phyloP scores from a whole-genome alignment of 2,888 invertebrate genomes.

The Gastracanthus pulcherrimus region DNA sequence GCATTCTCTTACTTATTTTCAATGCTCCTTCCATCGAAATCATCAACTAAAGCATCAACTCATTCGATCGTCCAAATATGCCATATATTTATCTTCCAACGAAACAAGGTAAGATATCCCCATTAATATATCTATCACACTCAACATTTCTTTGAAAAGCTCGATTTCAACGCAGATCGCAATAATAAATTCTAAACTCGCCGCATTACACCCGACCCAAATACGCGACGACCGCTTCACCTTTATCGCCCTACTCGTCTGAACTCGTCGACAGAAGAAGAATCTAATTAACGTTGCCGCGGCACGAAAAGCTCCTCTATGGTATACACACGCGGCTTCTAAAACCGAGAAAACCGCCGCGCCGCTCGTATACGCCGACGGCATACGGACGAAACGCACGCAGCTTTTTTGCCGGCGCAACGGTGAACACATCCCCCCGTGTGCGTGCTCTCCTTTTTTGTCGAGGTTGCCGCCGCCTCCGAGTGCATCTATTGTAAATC shows the following conservation, averaged over 20 bases:
- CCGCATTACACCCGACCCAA: background rate
- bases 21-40: too few species aligned
- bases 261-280: constrained; percentile 5
- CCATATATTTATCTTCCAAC: too few species aligned
- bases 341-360: background rate
- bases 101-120: background rate
- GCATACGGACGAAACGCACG: background rate
- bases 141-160: background rate
- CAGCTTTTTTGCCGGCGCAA: constrained; percentile 41
- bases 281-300: constrained; percentile 25
- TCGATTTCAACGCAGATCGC: background rate
- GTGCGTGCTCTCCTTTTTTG: constrained; percentile 19
- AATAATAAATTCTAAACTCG: background rate
- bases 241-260: background rate
- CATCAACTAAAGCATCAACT: too few species aligned
- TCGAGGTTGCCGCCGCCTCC: background rate
- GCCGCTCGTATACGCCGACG: background rate
- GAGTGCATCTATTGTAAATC: constrained; percentile 39
- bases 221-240: background rate
- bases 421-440: constrained; percentile 21
- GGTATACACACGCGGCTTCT: background rate
- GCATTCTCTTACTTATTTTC: too few species aligned
- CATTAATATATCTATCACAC: background rate
- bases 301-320: constrained; percentile 13
- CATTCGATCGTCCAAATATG: too few species aligned